Evolutionary conservation across 1,140 invertebrate species (phyloP).

Genomic region (Plectrocnemia conspersa): DNA sequence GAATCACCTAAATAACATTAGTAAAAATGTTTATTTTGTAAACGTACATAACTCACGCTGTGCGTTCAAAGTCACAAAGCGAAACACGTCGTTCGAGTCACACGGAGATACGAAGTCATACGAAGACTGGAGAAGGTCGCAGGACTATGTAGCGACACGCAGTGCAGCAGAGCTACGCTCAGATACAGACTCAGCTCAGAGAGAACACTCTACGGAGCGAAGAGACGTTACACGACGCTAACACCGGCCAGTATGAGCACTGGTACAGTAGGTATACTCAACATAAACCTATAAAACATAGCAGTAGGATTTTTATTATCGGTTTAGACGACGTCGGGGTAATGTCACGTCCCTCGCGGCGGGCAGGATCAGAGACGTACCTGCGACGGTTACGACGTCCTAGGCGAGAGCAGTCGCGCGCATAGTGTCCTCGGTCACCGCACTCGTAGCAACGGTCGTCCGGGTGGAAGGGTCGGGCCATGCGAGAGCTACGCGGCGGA

Average conservation of each 20-base stretch:
- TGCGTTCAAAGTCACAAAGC: conserved; percentile 29
- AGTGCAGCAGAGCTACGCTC: conserved; percentile 14
- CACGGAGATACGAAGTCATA: conserved; percentile 13
- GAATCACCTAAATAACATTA: conserved; percentile 26
- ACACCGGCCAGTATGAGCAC: conserved; percentile 32
- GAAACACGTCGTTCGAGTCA: conserved; percentile 30
- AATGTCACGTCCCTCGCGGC: not conserved
- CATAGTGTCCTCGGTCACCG: conserved; percentile 86
- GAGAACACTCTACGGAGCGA: conserved; percentile 32
- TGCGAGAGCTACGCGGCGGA: conserved; percentile 52
- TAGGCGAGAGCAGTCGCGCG: conserved; percentile 76
- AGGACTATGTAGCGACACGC: conserved; percentile 27
- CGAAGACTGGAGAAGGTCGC: conserved; percentile 27
- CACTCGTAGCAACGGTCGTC: conserved; percentile 90
- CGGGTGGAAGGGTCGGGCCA: conserved; percentile 62
- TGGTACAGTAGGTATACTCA: conserved; percentile 34
- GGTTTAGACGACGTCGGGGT: conserved; percentile 13
- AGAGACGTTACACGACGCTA: conserved; percentile 34
- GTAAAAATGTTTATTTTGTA: conserved; percentile 34
- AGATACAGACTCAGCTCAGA: conserved; percentile 3
- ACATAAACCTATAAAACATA: conserved; percentile 36
- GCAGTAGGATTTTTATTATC: conserved; percentile 30
- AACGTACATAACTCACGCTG: conserved; percentile 32
- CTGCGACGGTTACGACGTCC: conserved; percentile 55
- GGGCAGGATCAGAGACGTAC: conserved; percentile 37